Evolutionary conservation across 2,113 vertebrate species (phyloP).

Genomic region (Heptranchias perlo): DNA sequence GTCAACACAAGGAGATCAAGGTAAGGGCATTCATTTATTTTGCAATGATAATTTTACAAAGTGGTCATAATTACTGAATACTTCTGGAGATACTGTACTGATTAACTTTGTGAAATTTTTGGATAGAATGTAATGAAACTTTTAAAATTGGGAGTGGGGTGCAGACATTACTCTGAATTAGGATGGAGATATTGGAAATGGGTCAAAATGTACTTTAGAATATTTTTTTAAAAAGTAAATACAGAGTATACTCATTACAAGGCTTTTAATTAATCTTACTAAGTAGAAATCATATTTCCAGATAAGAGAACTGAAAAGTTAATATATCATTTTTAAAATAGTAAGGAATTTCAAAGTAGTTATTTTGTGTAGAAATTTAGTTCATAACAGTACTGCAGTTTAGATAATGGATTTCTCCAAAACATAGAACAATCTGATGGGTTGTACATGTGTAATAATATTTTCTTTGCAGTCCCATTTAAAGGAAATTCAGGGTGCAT

Average conservation of each 20-base stretch:
- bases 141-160: background rate
- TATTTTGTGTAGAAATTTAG: background rate
- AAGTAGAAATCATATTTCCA: background rate
- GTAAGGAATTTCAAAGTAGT: background rate
- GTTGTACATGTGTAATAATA: background rate
- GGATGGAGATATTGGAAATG: background rate
- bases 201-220: background rate
- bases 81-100: background rate
- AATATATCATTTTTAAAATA: background rate
- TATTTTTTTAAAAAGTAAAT: background rate
- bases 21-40: conserved; percentile 51
- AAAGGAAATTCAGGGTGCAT: conserved; percentile 91
- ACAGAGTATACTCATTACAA: background rate
- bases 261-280: background rate
- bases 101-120: background rate
- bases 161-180: background rate
- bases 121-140: background rate
- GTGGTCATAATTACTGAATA: background rate
- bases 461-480: conserved; percentile 71
- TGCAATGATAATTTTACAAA: background rate
- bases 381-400: background rate
- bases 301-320: background rate
- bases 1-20: conserved; percentile 81
- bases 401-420: background rate
- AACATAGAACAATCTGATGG: background rate